Conservation (phyloP, 2,888 invertebrate species). For the Andrena dorsata region DNA sequence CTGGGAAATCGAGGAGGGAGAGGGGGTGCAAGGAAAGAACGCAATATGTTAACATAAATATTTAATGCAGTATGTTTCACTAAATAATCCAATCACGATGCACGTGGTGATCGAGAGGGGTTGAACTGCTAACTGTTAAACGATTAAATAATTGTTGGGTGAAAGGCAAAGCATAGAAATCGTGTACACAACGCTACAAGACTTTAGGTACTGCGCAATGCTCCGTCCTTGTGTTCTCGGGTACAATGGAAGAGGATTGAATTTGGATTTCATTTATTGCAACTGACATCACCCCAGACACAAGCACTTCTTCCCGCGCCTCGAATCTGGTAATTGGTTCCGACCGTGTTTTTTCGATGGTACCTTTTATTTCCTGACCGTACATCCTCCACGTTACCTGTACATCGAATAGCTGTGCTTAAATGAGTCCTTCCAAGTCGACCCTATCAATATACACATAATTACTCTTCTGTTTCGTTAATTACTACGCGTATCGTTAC, state of each 20-base stretch:
- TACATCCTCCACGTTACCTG: constrained; percentile 29
- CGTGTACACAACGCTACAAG: not conserved
- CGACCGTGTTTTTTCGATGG: constrained; percentile 28
- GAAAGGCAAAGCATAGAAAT: constrained; percentile 43
- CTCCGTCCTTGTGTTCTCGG: not conserved
- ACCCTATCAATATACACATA: constrained; percentile 47
- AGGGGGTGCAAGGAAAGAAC: not conserved
- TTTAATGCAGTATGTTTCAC: not conserved
- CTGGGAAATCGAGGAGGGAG: not conserved
- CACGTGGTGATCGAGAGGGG: not conserved
- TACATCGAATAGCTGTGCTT: constrained; percentile 33
- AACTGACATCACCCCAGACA: constrained; percentile 47
- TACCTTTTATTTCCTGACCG: constrained; percentile 28
- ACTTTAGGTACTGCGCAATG: constrained; percentile 23
- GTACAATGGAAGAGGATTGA: constrained; percentile 23
- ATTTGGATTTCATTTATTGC: constrained; percentile 51
- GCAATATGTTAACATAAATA: not conserved
- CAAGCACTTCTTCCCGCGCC: constrained; percentile 21
- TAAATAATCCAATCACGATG: not conserved
- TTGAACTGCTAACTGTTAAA: not conserved
- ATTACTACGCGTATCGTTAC: constrained; percentile 41
- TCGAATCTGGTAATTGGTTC: constrained; percentile 8
- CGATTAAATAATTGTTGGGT: constrained; percentile 3
- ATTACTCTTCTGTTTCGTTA: constrained; percentile 16
- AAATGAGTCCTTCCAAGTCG: constrained; percentile 34